These are phyloP conservation scores for Wasmannia auropunctata DNA, from an alignment of 1,140 invertebrate species.

Conservation along the genomic window DNA sequence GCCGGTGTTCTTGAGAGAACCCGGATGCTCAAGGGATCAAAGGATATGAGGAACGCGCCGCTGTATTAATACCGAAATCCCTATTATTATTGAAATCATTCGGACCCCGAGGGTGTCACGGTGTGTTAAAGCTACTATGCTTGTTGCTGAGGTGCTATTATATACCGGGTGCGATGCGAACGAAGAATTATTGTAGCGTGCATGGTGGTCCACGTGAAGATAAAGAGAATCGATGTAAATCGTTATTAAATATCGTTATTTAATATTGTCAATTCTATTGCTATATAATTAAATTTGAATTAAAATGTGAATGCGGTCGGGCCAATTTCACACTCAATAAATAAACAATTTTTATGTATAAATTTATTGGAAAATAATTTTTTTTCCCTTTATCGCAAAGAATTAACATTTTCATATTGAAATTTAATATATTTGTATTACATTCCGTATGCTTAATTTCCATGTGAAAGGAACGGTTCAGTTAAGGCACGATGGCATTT, in stretches of 20 bases:
- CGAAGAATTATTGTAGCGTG: constrained; percentile 64
- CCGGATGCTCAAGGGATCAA: constrained; percentile 23
- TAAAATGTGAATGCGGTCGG: background rate
- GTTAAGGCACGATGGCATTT: background rate
- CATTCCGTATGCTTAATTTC: background rate
- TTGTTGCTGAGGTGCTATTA: constrained; percentile 69
- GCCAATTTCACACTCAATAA: constrained; percentile 8
- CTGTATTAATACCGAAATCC: constrained; percentile 70
- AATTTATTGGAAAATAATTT: background rate
- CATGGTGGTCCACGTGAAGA: constrained; percentile 71
- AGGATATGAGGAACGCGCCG: constrained; percentile 20
- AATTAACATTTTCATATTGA: background rate
- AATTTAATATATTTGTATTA: background rate
- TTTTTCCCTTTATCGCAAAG: too few relatives aligned
- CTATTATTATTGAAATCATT: constrained; percentile 81
- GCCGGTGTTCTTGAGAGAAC: constrained; percentile 3
- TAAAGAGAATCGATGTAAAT: constrained; percentile 39
- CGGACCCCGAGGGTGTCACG: constrained; percentile 62
- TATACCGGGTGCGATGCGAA: constrained; percentile 51
- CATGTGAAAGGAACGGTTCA: background rate
- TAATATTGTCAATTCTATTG: background rate
- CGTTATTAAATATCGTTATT: background rate
- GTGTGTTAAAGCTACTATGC: constrained; percentile 69
- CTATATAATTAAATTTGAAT: background rate
- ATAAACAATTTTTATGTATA: background rate